A percentile compares a stretch with the other conserved stretches of the same genome.
These are phyloP conservation scores for Amphiprion clarkii DNA, from an alignment of 2,797 vertebrate species.

Conservation along the genomic window DNA sequence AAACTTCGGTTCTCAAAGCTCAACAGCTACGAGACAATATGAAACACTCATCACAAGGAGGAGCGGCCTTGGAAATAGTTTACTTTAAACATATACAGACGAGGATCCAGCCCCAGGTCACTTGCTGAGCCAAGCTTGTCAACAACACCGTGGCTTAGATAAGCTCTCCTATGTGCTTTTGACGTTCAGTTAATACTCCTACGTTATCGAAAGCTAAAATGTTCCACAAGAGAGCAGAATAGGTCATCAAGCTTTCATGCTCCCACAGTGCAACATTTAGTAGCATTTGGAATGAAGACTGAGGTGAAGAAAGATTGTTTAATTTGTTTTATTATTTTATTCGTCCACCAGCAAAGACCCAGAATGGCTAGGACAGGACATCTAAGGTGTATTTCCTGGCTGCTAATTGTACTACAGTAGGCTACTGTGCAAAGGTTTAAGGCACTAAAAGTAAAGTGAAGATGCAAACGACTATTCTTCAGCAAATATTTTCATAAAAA, in stretches of 20 bases:
- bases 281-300: constrained; percentile 23
- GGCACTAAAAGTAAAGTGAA: not conserved
- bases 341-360: not conserved
- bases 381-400: not conserved
- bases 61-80: constrained; percentile 68
- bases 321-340: constrained; percentile 12
- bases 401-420: not conserved
- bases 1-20: constrained; percentile 61
- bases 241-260: constrained; percentile 46
- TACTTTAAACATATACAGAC: constrained; percentile 73
- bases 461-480: not conserved
- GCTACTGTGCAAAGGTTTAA: not conserved
- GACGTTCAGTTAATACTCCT: constrained; percentile 58
- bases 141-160: constrained; percentile 71
- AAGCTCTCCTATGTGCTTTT: constrained; percentile 59
- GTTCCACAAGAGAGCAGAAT: constrained; percentile 43
- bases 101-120: constrained; percentile 43
- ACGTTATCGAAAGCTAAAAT: constrained; percentile 43
- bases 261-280: constrained; percentile 47
- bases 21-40: constrained; percentile 74
- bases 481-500: not conserved
- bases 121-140: constrained; percentile 68
- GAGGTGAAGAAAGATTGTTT: constrained; percentile 1
- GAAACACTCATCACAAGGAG: constrained; percentile 80
- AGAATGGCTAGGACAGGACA: not conserved